A percentile compares a stretch with the other conserved stretches of the same genome.
phyloP scores from a whole-genome alignment of 2,797 vertebrate genomes.

The Alosa sapidissima region DNA sequence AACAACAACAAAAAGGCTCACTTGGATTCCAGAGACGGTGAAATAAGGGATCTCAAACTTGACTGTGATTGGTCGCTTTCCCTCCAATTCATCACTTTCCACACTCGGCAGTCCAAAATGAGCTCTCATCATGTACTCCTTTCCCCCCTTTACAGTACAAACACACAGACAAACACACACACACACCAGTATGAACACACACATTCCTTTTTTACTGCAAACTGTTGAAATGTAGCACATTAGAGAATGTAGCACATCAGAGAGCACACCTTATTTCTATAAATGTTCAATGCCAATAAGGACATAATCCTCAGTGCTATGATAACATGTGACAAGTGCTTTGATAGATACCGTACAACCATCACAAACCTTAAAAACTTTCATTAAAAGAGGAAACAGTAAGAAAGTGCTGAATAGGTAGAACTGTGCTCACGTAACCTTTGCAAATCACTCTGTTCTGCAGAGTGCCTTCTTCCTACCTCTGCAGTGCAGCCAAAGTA shows the following conservation, averaged over 20 bases:
- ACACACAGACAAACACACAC: background rate
- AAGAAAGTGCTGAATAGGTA: conserved; percentile 17
- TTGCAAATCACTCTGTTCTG: background rate
- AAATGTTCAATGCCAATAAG: background rate
- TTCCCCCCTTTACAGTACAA: conserved; percentile 70
- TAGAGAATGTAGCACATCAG: background rate
- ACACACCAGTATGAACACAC: background rate
- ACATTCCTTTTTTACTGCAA: background rate
- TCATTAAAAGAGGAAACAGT: conserved; percentile 9
- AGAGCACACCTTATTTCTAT: background rate
- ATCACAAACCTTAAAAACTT: background rate
- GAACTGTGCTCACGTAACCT: background rate
- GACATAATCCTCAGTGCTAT: background rate
- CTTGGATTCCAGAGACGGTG: conserved; percentile 84
- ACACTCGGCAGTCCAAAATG: conserved; percentile 81
- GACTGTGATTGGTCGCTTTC: conserved; percentile 77
- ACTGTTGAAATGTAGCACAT: background rate
- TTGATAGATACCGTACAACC: background rate
- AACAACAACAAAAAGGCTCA: conserved; percentile 41
- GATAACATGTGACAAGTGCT: background rate
- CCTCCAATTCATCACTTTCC: conserved; percentile 75
- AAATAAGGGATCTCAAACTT: conserved; percentile 85
- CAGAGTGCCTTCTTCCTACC: background rate
- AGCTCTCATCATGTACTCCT: conserved; percentile 81
- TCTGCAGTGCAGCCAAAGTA: background rate